These are phyloP conservation scores for Sitodiplosis mosellana DNA, from an alignment of 1,140 invertebrate species.

Conservation along the genomic window DNA sequence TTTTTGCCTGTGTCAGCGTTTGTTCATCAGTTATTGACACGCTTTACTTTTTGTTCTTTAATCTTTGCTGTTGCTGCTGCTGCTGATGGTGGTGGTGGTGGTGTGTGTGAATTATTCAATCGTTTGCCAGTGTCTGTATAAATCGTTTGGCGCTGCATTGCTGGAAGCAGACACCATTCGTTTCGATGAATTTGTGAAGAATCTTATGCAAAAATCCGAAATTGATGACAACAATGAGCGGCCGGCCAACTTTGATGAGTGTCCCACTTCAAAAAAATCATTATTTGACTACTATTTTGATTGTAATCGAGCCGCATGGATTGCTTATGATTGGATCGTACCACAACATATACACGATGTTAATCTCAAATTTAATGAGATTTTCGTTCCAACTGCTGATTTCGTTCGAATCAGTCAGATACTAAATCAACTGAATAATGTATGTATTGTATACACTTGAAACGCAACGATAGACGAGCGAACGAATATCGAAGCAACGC, in stretches of 20 bases:
- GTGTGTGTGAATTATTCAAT: neutral
- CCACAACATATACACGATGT: conserved; percentile 54
- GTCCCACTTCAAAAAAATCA: conserved; percentile 39
- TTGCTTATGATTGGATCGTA: conserved; percentile 66
- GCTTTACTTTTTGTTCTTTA: neutral
- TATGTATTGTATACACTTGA: conserved; percentile 20
- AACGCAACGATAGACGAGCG: neutral
- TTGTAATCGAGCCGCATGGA: conserved; percentile 48
- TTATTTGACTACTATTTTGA: conserved; percentile 73
- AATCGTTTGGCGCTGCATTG: conserved; percentile 63
- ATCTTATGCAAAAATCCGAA: conserved; percentile 44
- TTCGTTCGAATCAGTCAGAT: conserved; percentile 62
- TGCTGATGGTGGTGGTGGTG: too few species aligned
- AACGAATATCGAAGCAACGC: conserved; percentile 3
- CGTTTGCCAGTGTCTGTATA: conserved; percentile 47
- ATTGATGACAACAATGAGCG: conserved; percentile 41
- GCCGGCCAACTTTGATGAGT: conserved; percentile 39
- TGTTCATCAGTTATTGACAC: neutral
- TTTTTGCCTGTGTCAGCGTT: neutral
- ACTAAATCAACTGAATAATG: conserved; percentile 56
- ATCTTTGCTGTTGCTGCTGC: neutral
- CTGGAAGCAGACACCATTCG: conserved; percentile 41
- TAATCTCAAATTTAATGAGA: conserved; percentile 51
- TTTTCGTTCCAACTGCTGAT: conserved; percentile 77
- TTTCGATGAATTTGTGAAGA: conserved; percentile 69